Base-by-base conservation (phyloP, 2,888 invertebrate species). In the Xestia ashworthii region DNA sequence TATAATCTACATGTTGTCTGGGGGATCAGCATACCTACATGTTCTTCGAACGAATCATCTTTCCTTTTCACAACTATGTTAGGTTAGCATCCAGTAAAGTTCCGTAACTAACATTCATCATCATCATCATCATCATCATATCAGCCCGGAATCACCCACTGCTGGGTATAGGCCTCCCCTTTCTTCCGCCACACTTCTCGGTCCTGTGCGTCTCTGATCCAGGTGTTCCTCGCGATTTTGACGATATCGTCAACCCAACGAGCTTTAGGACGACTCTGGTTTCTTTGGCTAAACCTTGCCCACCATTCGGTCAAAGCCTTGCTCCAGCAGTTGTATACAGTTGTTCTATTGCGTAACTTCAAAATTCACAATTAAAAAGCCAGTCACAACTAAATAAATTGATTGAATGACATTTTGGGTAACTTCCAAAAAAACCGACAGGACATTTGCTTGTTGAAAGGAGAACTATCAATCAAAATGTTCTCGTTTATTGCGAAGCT, bases 401-500 rank as follows among this genome's bases (percentile, higher is more conserved):
- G 14, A 25, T 58, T 58, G 25, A 12, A 58, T 5, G 22, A 38
- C 22, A 11, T 50, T 38, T 41, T 75, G 3, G 8, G 41, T 6
- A 25, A 44, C 16, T 44, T 16, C 22, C 19, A 22, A 22, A 76
- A 5, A 32, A 76, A 22, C 12, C 32, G n/a, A n/a, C n/a, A 32
- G n/a, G 38, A n/a, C 22, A 48, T 44, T 19, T 0, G 1, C 32
- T 58, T 55, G 2, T 64, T 66, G 0, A 75, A 46, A 67, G n/a
- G 25, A 32, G 44, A 48, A 38, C 41, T 38, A 12, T 48, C 16
- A 44, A 60, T 66, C 25, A 11, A 16, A 66, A 38, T 1, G 62
- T 62, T 62, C 60, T 38, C 8, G 62, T 62, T 60, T 11, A 60
- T 65, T 74, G 25, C 81, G 16, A 74, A 65, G 22, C 11, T n/a